Conservation (phyloP, 2,797 vertebrate species). For the Yasuhikotakia modesta region DNA sequence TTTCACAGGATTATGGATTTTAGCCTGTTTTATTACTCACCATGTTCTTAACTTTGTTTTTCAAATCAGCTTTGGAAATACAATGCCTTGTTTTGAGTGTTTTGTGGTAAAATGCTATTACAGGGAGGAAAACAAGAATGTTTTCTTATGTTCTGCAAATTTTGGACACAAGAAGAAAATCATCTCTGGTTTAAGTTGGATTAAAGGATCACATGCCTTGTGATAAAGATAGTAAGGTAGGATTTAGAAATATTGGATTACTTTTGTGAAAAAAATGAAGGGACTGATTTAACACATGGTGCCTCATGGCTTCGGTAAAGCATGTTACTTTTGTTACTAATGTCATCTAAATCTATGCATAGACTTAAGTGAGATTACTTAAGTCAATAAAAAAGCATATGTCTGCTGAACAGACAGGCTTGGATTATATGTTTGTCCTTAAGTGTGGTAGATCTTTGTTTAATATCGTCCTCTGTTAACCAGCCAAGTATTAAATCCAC, state of each 20-base stretch:
- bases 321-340: conserved; percentile 5
- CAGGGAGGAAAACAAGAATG: not conserved
- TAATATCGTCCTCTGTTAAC: conserved; percentile 60
- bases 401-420: conserved; percentile 42
- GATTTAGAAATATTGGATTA: not conserved
- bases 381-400: conserved; percentile 9
- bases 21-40: not conserved
- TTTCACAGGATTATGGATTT: not conserved
- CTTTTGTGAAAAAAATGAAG: not conserved
- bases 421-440: conserved; percentile 56
- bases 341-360: conserved; percentile 55
- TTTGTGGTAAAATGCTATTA: not conserved
- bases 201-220: not conserved
- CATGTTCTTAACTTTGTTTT: not conserved
- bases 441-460: conserved; percentile 67
- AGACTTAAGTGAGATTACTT: conserved; percentile 62
- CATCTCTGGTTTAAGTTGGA: no score
- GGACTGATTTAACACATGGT: not conserved
- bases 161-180: not conserved
- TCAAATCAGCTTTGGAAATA: not conserved
- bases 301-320: conserved; percentile 15
- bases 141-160: not conserved
- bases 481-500: conserved; percentile 64
- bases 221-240: not conserved
- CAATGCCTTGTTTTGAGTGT: not conserved